Base-by-base conservation (phyloP, 2,797 vertebrate genomes). In the Sebastes cheni region DNA sequence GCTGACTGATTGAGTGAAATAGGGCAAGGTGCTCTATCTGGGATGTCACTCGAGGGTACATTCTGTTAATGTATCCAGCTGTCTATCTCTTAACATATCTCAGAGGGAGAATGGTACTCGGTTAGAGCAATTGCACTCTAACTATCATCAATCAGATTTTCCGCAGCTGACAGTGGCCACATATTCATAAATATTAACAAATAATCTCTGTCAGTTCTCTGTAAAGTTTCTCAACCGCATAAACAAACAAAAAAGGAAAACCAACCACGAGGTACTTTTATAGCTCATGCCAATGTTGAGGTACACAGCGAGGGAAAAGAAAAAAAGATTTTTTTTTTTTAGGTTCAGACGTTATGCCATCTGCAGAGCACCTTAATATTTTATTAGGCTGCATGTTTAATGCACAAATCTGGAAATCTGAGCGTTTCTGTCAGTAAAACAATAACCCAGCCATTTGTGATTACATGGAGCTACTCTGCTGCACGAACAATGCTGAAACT, bases 351-450 rank as follows among this genome's bases (percentile, higher is more conserved):
- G 46, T 78, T 77, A 85, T 83, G 74, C 87, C 92, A 91, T 93
- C 92, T 92, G 92, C 91, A 91, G 89, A 75, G 72, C 79, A 67
- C 85, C 87, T 95, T 91, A 94, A 95, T 95, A 95, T 95, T 96
- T 95, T 91, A 95, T 95, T 78, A 91, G 83, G 77, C 82, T 93
- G 88, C 92, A 92, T 93, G 84, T 93, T 94, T 95, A 95, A 94
- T 94, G 94, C 81, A 59, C 86, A 92, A 90, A 93, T 91, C 86
- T 90, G 14, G 77, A 93, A 94, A 94, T 93, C 73, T 79, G 92
- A 92, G 93, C 46, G 56, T 91, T 91, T 85, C 87, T 94, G 91
- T 92, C 91, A 88, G 92, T 94, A 90, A 95, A 95, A 95, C 93
- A 95, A 93, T 95, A 94, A 92, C 84, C 78, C 36, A 87, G 84